Evolutionary conservation across 1,140 invertebrate genomes (phyloP).

Genomic region (Aricia agestis): DNA sequence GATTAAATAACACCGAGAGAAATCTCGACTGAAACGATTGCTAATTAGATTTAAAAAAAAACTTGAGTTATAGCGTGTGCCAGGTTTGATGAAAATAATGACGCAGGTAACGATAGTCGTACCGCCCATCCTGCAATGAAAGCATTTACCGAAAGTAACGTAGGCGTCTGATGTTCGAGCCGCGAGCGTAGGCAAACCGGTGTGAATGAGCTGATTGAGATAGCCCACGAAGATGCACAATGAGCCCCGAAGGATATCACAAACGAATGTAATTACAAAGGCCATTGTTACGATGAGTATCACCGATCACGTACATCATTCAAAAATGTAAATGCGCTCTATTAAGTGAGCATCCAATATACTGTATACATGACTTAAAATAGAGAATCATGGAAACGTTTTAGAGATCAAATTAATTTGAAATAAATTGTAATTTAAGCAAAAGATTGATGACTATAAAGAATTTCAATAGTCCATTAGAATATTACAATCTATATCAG

Average conservation of each 20-base stretch:
- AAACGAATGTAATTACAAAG: conserved; percentile 11
- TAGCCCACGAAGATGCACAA: conserved; percentile 23
- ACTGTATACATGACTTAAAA: not conserved
- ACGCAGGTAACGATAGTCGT: conserved; percentile 10
- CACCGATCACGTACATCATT: not conserved
- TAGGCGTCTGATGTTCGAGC: conserved; percentile 48
- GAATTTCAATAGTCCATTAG: not conserved
- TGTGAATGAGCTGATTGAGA: conserved; percentile 37
- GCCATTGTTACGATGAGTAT: not conserved
- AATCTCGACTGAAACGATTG: too few species aligned
- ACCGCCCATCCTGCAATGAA: conserved; percentile 23
- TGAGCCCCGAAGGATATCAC: conserved; percentile 16
- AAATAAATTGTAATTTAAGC: not conserved
- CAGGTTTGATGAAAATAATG: not conserved
- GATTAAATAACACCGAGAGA: too few species aligned
- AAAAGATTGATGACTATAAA: not conserved
- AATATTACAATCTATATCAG: not conserved
- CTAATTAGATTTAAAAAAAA: not conserved
- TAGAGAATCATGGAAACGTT: not conserved
- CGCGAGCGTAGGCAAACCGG: conserved; percentile 60
- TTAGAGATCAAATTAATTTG: too few species aligned
- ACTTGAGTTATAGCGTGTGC: too few species aligned
- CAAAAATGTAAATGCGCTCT: not conserved
- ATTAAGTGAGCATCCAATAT: too few species aligned
- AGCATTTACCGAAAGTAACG: conserved; percentile 26